Conservation (phyloP, 2,888 invertebrate genomes). For the Mesorhabditis spiculigera region DNA sequence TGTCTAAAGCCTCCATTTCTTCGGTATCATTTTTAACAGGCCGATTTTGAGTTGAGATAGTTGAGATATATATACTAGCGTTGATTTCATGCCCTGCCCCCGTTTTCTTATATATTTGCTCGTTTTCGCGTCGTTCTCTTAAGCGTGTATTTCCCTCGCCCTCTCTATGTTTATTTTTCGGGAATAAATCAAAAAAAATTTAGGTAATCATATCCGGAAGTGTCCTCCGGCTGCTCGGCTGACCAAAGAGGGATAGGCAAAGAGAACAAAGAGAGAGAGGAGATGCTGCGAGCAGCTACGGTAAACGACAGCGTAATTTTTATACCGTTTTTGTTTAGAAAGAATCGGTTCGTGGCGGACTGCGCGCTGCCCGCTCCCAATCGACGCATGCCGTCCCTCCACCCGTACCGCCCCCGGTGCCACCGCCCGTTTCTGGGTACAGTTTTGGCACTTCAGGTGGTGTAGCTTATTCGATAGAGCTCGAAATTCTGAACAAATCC, state of each 20-base stretch:
- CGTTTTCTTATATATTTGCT: background rate
- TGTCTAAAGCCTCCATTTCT: no score
- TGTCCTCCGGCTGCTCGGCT: background rate
- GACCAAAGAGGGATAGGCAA: conserved; percentile 9
- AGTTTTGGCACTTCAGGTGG: background rate
- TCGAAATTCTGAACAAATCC: background rate
- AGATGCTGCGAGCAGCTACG: background rate
- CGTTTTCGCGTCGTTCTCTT: background rate
- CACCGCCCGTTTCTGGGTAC: conserved; percentile 11
- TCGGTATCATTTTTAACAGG: no score
- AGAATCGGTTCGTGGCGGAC: conserved; percentile 25
- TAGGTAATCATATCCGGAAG: conserved; percentile 2
- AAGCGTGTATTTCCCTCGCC: background rate
- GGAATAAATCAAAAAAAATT: conserved; percentile 12
- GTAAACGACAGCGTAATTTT: background rate
- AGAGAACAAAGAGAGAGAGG: conserved; percentile 3
- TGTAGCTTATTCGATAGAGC: background rate
- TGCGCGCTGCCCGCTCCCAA: conserved; percentile 29
- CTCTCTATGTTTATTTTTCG: background rate
- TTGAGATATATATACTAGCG: no score
- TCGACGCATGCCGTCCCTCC: conserved; percentile 26
- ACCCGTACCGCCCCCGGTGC: conserved; percentile 4
- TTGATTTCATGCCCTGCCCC: no score
- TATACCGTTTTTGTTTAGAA: conserved; percentile 19
- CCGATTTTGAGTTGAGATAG: no score